phyloP scores from a whole-genome alignment of 2,113 vertebrate genomes.

The Glaucidium brasilianum region DNA sequence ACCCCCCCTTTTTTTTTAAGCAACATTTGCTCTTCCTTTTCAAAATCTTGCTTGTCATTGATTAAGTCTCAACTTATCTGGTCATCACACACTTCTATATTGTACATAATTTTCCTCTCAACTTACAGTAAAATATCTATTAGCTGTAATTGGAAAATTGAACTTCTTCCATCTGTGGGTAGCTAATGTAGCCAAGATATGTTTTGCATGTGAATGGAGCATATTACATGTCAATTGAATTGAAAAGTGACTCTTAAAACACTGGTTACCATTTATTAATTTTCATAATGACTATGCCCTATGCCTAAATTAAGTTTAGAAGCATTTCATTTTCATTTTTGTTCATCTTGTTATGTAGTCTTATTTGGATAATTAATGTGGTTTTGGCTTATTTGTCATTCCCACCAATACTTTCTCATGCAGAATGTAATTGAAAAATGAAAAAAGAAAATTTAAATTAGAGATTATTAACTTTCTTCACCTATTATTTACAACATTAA shows the following conservation, averaged over 20 bases:
- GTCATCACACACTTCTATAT: neutral
- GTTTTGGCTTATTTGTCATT: neutral
- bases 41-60: neutral
- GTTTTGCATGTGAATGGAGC: slow-evolving; percentile 8
- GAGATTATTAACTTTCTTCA: neutral
- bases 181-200: neutral
- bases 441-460: neutral
- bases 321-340: slow-evolving; percentile 23
- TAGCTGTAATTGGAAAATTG: slow-evolving; percentile 17
- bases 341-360: neutral
- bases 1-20: neutral
- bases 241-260: slow-evolving; percentile 27
- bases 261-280: slow-evolving; percentile 1
- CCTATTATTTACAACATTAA: neutral
- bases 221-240: neutral
- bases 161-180: neutral
- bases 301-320: slow-evolving; percentile 13
- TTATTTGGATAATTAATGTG: neutral
- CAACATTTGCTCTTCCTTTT: neutral
- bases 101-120: neutral
- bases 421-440: neutral
- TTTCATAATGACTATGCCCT: neutral
- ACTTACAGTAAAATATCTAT: neutral
- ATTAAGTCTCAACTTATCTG: neutral
- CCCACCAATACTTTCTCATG: neutral